A percentile compares a stretch with the other conserved stretches of the same genome.
Evolutionary conservation across 1,140 invertebrate species (phyloP).

Genomic region (Matsumurasca onukii): DNA sequence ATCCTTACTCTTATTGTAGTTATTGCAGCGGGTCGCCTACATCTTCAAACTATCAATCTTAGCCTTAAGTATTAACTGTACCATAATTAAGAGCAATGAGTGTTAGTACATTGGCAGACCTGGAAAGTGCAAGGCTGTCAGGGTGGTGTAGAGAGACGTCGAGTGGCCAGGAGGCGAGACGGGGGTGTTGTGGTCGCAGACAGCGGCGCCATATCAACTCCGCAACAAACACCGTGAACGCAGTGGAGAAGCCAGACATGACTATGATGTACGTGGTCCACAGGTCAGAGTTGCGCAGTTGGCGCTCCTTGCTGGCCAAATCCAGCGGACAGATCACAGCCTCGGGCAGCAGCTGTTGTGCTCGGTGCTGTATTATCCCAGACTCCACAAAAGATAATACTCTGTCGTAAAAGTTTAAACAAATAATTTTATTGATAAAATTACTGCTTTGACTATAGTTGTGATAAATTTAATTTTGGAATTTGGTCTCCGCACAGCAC

Average conservation of each 20-base stretch:
- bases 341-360: conserved; percentile 58
- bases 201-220: conserved; percentile 54
- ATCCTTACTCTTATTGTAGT: no score
- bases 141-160: not conserved
- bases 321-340: conserved; percentile 76
- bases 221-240: conserved; percentile 59
- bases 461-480: no score
- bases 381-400: conserved; percentile 65
- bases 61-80: no score
- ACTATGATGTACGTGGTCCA: conserved; percentile 69
- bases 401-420: conserved; percentile 47
- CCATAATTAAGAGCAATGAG: no score
- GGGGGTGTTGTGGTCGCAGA: conserved; percentile 7
- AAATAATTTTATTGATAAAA: no score
- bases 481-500: no score
- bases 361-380: conserved; percentile 67
- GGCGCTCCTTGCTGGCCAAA: conserved; percentile 74
- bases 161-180: conserved; percentile 13
- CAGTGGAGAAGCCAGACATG: conserved; percentile 59
- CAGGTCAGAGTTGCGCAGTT: conserved; percentile 66
- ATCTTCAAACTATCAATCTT: no score
- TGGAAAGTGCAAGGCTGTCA: no score
- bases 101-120: no score
- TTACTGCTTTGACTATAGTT: no score
- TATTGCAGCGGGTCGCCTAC: no score